Evolutionary conservation across 2,888 invertebrate genomes (phyloP), one percentile per base, ranked within the genome.

Genomic region (Hipparchia sbordonii): DNA sequence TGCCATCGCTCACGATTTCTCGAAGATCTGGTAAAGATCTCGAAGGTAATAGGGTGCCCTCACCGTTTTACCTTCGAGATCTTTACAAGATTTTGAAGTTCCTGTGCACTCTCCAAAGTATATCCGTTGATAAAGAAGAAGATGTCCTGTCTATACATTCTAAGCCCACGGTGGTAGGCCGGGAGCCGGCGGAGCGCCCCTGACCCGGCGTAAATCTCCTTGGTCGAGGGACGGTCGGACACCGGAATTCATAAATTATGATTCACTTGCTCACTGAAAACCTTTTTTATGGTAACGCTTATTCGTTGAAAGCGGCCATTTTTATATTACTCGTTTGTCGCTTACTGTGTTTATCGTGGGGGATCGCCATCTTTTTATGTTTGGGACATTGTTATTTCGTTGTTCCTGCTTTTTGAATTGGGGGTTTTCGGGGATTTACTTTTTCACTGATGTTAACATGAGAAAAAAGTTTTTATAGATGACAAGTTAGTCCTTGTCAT

Each of bases 161-260:
- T 4, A 78, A 81, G 82, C 85, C 85, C 80, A 79, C 77, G 71
- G 74, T 74, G 5, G 70, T 86, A 87, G 88, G 75, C 84, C 84
- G 85, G 85, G 87, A 87, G 83, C 81, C 88, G 88, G 90, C 91
- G 90, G 92, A 90, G 89, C 91, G 93, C 3, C 23, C 23, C 23
- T 23, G 39, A 92, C 93, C 93, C 89, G 82, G 85, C 90, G 92
- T 93, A 93, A 93, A 92, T 93, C 93, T 92, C 91, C 84, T 79
- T 72, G 73, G 76, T 80, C 82, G 82, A 80, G 80, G 77, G 77
- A 72, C 75, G 79, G 82, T 81, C 89, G 88, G 90, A 91, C 92
- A 89, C 89, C 92, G 92, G 91, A 91, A 93, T 93, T 93, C 93
- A 93, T 93, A 93, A 93, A 93, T 93, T 92, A 93, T 93, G 93